Percentiles rank a stretch among this genome's conserved stretches.
phyloP scores from a whole-genome alignment of 30 jellyfish, hydroid and myxozoan genomes.

The Hydractinia symbiolongicarpus region DNA sequence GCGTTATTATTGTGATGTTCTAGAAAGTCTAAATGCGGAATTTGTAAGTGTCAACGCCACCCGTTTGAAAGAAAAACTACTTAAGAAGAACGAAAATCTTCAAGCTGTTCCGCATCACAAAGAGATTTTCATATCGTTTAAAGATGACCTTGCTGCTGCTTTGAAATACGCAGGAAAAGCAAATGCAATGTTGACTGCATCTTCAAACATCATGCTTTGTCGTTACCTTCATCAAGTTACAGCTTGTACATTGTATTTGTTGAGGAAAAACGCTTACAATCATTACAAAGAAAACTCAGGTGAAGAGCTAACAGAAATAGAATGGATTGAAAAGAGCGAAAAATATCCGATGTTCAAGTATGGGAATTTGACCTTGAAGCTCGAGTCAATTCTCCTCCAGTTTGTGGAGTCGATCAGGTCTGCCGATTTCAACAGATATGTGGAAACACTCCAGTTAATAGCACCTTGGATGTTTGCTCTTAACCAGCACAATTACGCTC shows the following conservation, averaged over 20 bases:
- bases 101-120: neutral
- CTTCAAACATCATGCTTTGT: slow-evolving; percentile 10
- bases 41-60: neutral
- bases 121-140: neutral
- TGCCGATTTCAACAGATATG: slow-evolving; percentile 23
- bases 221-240: neutral
- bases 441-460: slow-evolving; percentile 17
- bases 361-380: slow-evolving; percentile 30
- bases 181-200: neutral
- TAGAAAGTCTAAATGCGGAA: neutral
- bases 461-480: slow-evolving; percentile 37
- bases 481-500: slow-evolving; percentile 24
- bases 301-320: neutral
- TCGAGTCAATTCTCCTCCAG: slow-evolving; percentile 16
- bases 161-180: slow-evolving; percentile 2
- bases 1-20: neutral
- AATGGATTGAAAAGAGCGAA: slow-evolving; percentile 1
- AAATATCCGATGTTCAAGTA: slow-evolving; percentile 4
- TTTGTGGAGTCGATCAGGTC: slow-evolving; percentile 34
- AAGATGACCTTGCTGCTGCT: slow-evolving; percentile 4
- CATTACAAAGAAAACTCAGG: slow-evolving; percentile 2
- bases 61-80: neutral
- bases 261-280: neutral
- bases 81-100: neutral
- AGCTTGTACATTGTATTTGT: neutral